A percentile compares a stretch with the other conserved stretches of the same genome.
These are phyloP conservation scores for Hypomesus transpacificus DNA, from an alignment of 2,113 vertebrate genomes.

Conservation along the genomic window DNA sequence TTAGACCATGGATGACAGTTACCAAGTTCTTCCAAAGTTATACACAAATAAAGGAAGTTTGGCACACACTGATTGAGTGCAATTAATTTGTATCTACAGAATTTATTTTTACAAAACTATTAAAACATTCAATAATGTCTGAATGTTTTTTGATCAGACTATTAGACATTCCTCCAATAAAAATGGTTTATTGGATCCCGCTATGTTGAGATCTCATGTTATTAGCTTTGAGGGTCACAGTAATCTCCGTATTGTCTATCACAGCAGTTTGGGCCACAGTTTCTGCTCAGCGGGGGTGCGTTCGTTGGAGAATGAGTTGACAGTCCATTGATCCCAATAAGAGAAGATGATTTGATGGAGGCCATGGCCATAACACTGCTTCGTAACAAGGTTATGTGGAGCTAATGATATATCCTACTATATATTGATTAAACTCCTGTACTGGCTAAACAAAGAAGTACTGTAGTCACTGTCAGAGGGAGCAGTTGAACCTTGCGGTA, in stretches of 20 bases:
- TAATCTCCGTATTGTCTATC: conserved; percentile 76
- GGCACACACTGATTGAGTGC: neutral
- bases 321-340: conserved; percentile 75
- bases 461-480: too few relatives aligned
- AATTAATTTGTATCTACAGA: too few relatives aligned
- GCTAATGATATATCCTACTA: conserved; percentile 42
- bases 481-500: too few relatives aligned
- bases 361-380: conserved; percentile 58
- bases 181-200: conserved; percentile 5
- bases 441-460: too few relatives aligned
- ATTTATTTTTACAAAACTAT: neutral
- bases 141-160: neutral
- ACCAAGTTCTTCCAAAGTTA: too few relatives aligned
- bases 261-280: conserved; percentile 68
- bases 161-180: neutral
- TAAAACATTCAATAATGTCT: neutral
- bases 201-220: conserved; percentile 59
- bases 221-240: conserved; percentile 62
- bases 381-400: conserved; percentile 28
- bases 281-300: conserved; percentile 66
- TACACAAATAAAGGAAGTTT: neutral
- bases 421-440: conserved; percentile 29
- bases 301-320: conserved; percentile 83
- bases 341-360: conserved; percentile 70
- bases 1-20: neutral